Base-by-base conservation (phyloP, 2,888 invertebrate genomes). In the Euspilapteryx auroguttella region DNA sequence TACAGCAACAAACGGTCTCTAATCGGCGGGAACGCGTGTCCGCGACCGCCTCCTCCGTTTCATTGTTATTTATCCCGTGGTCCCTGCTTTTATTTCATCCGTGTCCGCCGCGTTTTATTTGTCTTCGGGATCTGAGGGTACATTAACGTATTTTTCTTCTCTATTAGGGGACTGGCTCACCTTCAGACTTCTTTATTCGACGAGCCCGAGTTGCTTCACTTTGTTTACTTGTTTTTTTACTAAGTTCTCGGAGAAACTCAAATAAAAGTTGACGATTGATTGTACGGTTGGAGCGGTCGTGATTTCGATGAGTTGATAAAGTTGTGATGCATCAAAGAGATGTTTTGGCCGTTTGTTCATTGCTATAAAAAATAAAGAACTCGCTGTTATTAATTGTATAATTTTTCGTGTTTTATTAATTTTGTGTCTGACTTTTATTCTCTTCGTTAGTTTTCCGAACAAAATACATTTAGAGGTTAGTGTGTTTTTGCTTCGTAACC, bases 81-180 rank as follows among this genome's bases (percentile, higher is more conserved):
- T 56, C 58, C 56, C 58, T 49, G 59, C 55, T 64, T 68, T 68
- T 71, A 69, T 71, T 69, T 66, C 61, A 57, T 54, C 56, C 65
- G 55, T 64, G 65, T 65, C 62, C 56, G 58, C 55, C 51, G 55
- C 55, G 46, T 56, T 71, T 73, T 75, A 68, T 75, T 75, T 75
- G 69, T 75, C 69, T 73, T 73, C 46, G 57, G 59, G 59, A 64
- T 71, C 68, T 59, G 61, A 58, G 65, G 66, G 65, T 73, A 73
- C 64, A 75, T 73, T 73, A 71, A 68, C 69, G 73, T 73, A 73
- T 75, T 75, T 75, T 75, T 73, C 71, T 75, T 75, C 64, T 68
- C 64, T 71, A 71, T 73, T 73, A 75, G 63, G 57, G 55, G 55
- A 63, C 42, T 53, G 55, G 49, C 57, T 68, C 59, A 73, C 69